Conservation (phyloP, 2,888 invertebrate species). For the Carterocephalus palaemon region DNA sequence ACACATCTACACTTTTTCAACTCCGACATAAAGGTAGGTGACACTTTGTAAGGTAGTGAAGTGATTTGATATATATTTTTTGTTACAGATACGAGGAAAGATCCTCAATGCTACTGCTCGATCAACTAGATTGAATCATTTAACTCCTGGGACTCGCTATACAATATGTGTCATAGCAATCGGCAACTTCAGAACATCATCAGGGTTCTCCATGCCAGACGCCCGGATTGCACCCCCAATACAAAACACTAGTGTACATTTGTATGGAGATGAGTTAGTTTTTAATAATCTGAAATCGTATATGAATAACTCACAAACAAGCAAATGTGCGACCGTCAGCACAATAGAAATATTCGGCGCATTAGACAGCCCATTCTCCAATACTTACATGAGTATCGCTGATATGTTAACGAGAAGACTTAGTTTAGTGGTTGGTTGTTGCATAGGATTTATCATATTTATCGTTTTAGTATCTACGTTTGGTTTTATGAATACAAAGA, state of each 20-base stretch:
- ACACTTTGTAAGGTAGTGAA: slow-evolving; percentile 15
- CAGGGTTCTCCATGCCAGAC: slow-evolving; percentile 67
- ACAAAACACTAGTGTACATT: slow-evolving; percentile 56
- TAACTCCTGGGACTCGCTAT: slow-evolving; percentile 89
- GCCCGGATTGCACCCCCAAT: slow-evolving; percentile 70
- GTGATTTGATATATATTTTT: slow-evolving; percentile 17
- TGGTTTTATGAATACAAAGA: slow-evolving; percentile 91
- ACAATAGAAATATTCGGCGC: slow-evolving; percentile 86
- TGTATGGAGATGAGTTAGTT: slow-evolving; percentile 81
- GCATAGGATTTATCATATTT: slow-evolving; percentile 91
- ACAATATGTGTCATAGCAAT: slow-evolving; percentile 92
- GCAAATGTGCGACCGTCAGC: slow-evolving; percentile 86
- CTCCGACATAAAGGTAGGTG: slow-evolving; percentile 32
- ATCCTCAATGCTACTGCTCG: slow-evolving; percentile 85
- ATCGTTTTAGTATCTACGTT: slow-evolving; percentile 90
- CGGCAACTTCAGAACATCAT: slow-evolving; percentile 81
- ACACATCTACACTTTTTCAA: slow-evolving; percentile 45
- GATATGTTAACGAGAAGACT: slow-evolving; percentile 89
- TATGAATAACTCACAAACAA: slow-evolving; percentile 84
- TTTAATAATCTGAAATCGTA: slow-evolving; percentile 57
- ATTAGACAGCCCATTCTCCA: slow-evolving; percentile 76
- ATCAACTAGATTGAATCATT: slow-evolving; percentile 85
- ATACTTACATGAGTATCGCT: slow-evolving; percentile 83
- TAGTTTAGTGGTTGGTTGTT: slow-evolving; percentile 91
- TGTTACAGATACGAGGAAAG: slow-evolving; percentile 84